Conservation (phyloP, 2,797 vertebrate species). For the Spea hammondii region DNA sequence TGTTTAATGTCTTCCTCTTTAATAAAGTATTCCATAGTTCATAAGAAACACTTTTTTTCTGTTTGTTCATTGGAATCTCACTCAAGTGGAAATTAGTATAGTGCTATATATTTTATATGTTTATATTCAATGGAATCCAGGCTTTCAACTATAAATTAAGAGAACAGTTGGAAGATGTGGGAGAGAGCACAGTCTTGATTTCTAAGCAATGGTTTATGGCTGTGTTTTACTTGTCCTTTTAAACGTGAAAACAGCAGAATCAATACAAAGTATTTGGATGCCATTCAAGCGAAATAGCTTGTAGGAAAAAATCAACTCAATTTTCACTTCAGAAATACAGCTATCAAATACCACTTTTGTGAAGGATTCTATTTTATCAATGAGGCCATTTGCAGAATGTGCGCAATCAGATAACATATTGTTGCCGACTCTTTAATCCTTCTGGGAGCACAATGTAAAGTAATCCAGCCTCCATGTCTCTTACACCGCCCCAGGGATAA, state of each 20-base stretch:
- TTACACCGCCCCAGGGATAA: constrained; percentile 5
- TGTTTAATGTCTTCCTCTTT: no score
- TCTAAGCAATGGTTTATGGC: neutral
- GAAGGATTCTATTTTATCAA: constrained; percentile 13
- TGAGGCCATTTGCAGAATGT: constrained; percentile 20
- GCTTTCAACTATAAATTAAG: no score
- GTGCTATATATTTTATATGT: no score
- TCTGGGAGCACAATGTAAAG: constrained; percentile 3
- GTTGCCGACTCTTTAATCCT: constrained; percentile 16
- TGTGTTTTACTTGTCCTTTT: constrained; percentile 25
- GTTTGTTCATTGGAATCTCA: no score
- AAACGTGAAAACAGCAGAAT: constrained; percentile 20
- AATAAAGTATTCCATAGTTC: no score
- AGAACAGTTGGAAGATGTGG: no score
- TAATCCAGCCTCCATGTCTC: constrained; percentile 6
- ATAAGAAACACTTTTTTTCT: no score
- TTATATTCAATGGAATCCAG: no score
- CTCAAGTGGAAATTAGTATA: no score
- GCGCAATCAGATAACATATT: constrained; percentile 18
- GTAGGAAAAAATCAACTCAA: constrained; percentile 1
- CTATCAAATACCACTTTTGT: constrained; percentile 13
- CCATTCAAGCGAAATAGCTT: constrained; percentile 22
- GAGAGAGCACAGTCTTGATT: no score
- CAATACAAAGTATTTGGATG: neutral
- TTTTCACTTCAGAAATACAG: constrained; percentile 27